A percentile compares a stretch with the other conserved stretches of the same genome.
These are phyloP conservation scores for Drosophila emarginata DNA, from an alignment of 2,888 invertebrate species.

Conservation along the genomic window DNA sequence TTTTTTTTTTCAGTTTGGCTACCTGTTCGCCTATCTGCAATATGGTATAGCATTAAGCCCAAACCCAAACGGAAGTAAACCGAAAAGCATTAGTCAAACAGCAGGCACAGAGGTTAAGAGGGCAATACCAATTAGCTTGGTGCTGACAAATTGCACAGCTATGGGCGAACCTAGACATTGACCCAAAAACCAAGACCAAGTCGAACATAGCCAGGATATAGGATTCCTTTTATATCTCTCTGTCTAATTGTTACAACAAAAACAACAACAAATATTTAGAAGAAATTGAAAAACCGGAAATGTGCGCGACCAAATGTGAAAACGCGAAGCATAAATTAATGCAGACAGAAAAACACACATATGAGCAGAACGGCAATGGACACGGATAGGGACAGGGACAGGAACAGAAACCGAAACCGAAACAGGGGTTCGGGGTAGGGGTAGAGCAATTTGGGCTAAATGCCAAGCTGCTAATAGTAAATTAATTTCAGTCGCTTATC, in stretches of 20 bases:
- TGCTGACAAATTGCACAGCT: conserved; percentile 79
- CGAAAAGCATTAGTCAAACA: conserved; percentile 71
- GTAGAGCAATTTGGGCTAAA: conserved; percentile 63
- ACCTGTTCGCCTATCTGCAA: conserved; percentile 61
- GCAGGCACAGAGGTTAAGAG: conserved; percentile 59
- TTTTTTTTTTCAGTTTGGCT: conserved; percentile 37
- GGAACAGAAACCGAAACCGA: too few relatives aligned
- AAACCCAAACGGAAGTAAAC: conserved; percentile 59
- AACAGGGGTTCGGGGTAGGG: conserved; percentile 26
- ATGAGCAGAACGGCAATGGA: neutral
- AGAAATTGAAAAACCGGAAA: conserved; percentile 54
- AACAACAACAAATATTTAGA: neutral
- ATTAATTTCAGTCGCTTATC: conserved; percentile 72
- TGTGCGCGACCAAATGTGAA: conserved; percentile 75
- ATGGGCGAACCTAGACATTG: conserved; percentile 46
- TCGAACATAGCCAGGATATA: conserved; percentile 25
- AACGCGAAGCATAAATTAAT: conserved; percentile 73
- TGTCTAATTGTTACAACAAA: conserved; percentile 3
- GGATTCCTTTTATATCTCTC: conserved; percentile 14
- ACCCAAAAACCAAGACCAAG: neutral
- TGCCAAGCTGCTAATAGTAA: conserved; percentile 69
- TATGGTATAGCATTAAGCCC: conserved; percentile 6
- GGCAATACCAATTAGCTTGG: conserved; percentile 71
- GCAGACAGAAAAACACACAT: conserved; percentile 13
- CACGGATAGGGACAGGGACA: conserved; percentile 28